A percentile compares a stretch with the other conserved stretches of the same genome.
These are phyloP conservation scores for Nothoprocta perdicaria DNA, from an alignment of 2,113 vertebrate species.

Conservation along the genomic window DNA sequence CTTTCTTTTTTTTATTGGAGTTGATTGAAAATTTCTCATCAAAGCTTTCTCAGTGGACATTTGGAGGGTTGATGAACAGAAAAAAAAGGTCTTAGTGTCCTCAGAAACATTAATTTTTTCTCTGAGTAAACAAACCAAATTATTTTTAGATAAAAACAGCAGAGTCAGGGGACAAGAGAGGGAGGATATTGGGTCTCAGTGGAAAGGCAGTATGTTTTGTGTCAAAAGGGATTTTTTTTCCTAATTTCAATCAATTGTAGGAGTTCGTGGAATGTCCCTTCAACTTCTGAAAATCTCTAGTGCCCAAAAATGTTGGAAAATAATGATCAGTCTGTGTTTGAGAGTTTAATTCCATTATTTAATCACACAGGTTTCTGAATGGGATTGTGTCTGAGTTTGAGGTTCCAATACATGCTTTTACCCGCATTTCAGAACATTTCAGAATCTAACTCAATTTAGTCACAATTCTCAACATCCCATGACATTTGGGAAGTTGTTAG, in stretches of 20 bases:
- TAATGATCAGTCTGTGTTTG: background rate
- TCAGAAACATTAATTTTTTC: slow-evolving; percentile 50
- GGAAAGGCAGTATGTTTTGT: slow-evolving; percentile 8
- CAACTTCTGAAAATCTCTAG: slow-evolving; percentile 1
- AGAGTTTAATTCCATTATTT: background rate
- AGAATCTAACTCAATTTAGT: background rate
- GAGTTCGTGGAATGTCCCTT: background rate
- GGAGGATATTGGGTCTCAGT: background rate
- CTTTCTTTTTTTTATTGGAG: slow-evolving; percentile 26
- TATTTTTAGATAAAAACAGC: slow-evolving; percentile 43
- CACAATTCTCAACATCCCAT: background rate
- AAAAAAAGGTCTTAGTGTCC: background rate
- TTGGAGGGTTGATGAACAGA: slow-evolving; percentile 26
- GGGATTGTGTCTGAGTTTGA: background rate
- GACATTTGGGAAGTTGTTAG: background rate
- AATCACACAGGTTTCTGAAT: background rate
- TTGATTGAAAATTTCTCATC: slow-evolving; percentile 44
- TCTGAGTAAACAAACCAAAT: slow-evolving; percentile 46
- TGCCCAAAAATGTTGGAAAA: background rate
- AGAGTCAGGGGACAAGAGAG: background rate
- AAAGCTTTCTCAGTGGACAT: slow-evolving; percentile 40
- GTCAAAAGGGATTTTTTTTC: slow-evolving; percentile 42
- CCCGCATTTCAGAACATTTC: background rate
- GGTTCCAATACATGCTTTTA: background rate
- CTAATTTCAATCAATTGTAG: background rate